Evolutionary conservation across 2,797 vertebrate genomes (phyloP).

Genomic region (Emydoidea blandingii): DNA sequence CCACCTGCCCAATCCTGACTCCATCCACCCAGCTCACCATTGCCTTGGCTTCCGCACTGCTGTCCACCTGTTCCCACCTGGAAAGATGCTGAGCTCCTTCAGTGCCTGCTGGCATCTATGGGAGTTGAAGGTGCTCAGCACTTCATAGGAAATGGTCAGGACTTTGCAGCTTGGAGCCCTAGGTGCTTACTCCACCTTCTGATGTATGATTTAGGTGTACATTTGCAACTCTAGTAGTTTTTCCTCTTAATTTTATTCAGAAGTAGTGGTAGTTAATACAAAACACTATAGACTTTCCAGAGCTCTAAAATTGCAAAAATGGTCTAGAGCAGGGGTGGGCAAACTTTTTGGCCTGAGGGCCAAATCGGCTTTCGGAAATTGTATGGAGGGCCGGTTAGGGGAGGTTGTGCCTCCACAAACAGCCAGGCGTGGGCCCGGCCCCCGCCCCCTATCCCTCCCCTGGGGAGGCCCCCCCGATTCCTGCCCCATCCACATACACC

Average conservation of each 20-base stretch:
- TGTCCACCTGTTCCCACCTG: neutral
- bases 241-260: neutral
- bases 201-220: neutral
- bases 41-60: neutral
- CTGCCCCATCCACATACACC: too few relatives aligned
- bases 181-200: neutral
- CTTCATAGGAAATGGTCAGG: neutral
- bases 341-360: too few relatives aligned
- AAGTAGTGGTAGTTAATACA: fast-evolving
- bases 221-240: neutral
- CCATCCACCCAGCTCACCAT: fast-evolving
- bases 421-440: too few relatives aligned
- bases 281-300: fast-evolving
- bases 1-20: neutral
- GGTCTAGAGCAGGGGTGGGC: too few relatives aligned
- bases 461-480: too few relatives aligned
- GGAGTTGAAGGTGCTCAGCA: neutral
- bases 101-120: neutral
- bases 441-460: too few relatives aligned
- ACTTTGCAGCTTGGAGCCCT: neutral
- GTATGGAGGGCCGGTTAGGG: too few relatives aligned
- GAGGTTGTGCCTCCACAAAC: too few relatives aligned
- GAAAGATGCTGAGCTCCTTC: neutral
- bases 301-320: neutral
- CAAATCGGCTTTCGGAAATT: too few relatives aligned